Evolutionary conservation across 1,140 invertebrate species (phyloP).

Genomic region (Battus philenor): DNA sequence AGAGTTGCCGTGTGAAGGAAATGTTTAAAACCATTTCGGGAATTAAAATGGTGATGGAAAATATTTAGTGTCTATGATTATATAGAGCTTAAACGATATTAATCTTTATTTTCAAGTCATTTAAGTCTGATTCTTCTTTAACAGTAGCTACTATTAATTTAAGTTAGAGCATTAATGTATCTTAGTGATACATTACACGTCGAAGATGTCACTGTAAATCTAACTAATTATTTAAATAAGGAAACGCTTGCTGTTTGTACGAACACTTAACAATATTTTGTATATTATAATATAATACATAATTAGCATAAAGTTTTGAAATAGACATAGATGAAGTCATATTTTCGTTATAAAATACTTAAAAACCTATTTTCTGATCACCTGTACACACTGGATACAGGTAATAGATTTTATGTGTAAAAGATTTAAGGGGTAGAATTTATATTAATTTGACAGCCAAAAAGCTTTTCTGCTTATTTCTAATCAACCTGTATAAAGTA

Average conservation of each 20-base stretch:
- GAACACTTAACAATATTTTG: no score
- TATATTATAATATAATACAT: no score
- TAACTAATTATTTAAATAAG: constrained; percentile 12
- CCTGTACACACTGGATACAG: no score
- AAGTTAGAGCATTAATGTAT: constrained; percentile 10
- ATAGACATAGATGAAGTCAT: no score
- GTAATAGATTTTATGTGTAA: no score
- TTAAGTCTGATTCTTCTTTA: background rate
- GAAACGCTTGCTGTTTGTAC: constrained; percentile 3
- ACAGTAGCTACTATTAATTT: background rate
- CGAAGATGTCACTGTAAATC: constrained; percentile 8
- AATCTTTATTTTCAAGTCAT: background rate
- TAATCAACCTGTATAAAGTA: no score
- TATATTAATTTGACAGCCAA: no score
- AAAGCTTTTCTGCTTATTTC: no score
- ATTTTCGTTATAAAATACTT: no score
- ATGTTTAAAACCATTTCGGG: constrained; percentile 11
- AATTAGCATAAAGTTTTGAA: no score
- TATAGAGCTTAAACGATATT: background rate
- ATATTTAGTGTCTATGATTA: constrained; percentile 7
- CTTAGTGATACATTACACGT: constrained; percentile 6
- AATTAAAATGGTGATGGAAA: constrained; percentile 9
- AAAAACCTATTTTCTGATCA: no score
- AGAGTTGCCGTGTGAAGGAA: constrained; percentile 12
- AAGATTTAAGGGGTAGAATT: no score